Percentiles rank a stretch among this genome's conserved stretches.
phyloP scores from a whole-genome alignment of 2,113 vertebrate genomes.

The Zapus hudsonius region DNA sequence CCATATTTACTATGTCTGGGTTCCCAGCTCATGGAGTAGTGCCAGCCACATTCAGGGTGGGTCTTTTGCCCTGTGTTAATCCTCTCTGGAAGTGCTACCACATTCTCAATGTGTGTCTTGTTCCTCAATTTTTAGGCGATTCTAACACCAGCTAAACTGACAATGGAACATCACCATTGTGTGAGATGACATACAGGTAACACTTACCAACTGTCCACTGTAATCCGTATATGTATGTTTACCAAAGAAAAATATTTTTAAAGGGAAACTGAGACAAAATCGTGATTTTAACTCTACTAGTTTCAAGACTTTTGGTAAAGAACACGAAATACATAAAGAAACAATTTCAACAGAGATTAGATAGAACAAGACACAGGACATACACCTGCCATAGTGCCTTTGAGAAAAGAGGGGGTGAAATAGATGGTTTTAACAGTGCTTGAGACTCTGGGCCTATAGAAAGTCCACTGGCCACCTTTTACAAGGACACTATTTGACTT shows the following conservation, averaged over 20 bases:
- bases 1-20: not conserved
- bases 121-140: not conserved
- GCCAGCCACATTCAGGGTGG: not conserved
- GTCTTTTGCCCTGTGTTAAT: not conserved
- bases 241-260: not conserved
- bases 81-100: not conserved
- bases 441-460: fast-evolving
- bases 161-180: not conserved
- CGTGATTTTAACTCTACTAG: not conserved
- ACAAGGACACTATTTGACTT: not conserved
- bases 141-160: not conserved
- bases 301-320: not conserved
- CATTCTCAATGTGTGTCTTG: not conserved
- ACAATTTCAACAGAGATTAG: not conserved
- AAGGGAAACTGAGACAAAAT: not conserved
- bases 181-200: not conserved
- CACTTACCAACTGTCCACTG: fast-evolving
- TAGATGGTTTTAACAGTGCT: not conserved
- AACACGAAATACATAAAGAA: not conserved
- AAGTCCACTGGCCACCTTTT: not conserved
- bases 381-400: not conserved
- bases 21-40: not conserved
- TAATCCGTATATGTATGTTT: not conserved
- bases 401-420: not conserved
- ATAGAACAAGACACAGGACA: not conserved